A percentile compares a stretch with the other conserved stretches of the same genome.
These are phyloP conservation scores for Himantopus leucocephalus DNA, from an alignment of 2,113 vertebrate genomes.

Conservation along the genomic window DNA sequence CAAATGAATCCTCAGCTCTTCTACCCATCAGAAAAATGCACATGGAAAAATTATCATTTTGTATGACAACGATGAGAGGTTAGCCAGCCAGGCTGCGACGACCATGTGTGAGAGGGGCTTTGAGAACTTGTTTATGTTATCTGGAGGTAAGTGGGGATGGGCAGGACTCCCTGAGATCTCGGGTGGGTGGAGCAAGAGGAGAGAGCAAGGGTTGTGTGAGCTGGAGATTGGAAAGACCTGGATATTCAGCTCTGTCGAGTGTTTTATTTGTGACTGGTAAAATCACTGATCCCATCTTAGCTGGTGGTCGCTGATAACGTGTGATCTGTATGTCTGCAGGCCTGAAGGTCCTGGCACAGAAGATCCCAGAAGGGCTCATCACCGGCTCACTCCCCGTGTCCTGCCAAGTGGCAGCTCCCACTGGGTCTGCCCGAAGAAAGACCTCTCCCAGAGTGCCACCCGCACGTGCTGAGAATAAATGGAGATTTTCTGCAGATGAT, in stretches of 20 bases:
- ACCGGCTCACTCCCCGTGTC: conserved; percentile 81
- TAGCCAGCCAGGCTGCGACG: conserved; percentile 90
- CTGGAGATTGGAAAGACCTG: background rate
- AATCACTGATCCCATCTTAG: background rate
- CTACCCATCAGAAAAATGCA: conserved; percentile 83
- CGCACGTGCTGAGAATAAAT: conserved; percentile 77
- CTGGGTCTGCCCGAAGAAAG: conserved; percentile 60
- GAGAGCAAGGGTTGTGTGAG: background rate
- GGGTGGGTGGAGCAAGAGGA: fast-evolving
- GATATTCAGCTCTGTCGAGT: fast-evolving
- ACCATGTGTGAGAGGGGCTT: conserved; percentile 93
- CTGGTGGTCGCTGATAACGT: fast-evolving
- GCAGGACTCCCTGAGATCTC: background rate
- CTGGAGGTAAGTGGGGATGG: conserved; percentile 81
- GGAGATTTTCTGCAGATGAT: conserved; percentile 86
- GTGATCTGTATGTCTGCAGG: conserved; percentile 69
- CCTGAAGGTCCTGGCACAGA: conserved; percentile 89
- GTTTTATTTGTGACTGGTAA: background rate
- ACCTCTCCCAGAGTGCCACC: background rate
- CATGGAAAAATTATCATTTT: conserved; percentile 91
- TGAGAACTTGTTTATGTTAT: conserved; percentile 95
- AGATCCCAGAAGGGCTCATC: conserved; percentile 87
- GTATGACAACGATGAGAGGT: conserved; percentile 91
- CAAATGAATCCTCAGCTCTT: conserved; percentile 66
- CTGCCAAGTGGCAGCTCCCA: conserved; percentile 68